These are phyloP conservation scores for Pelobates cultripes DNA, from an alignment of 2,797 vertebrate species.

Conservation along the genomic window DNA sequence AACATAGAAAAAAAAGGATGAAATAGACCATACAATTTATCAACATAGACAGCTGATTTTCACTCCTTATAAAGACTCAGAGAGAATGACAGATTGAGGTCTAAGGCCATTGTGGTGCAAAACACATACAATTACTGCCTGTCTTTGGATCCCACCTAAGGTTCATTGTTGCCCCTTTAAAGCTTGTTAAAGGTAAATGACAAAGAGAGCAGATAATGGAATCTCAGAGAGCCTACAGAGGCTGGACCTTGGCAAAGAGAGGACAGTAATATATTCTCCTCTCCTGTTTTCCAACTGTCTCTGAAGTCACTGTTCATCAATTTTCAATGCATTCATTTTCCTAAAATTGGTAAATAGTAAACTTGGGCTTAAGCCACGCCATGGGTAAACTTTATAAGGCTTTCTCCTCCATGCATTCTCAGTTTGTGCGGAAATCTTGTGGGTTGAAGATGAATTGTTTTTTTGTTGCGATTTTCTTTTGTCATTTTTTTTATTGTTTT, in stretches of 20 bases:
- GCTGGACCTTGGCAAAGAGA: neutral
- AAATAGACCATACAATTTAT: conserved; percentile 52
- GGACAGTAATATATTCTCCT: neutral
- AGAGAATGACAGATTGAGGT: conserved; percentile 58
- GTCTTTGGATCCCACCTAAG: conserved; percentile 24
- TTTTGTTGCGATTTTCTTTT: no score
- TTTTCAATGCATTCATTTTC: conserved; percentile 28
- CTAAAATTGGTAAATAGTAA: conserved; percentile 16
- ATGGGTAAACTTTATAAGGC: neutral
- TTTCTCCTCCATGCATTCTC: no score
- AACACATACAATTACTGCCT: conserved; percentile 59
- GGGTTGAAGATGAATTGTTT: no score
- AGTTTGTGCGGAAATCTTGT: no score
- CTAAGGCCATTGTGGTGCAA: conserved; percentile 52
- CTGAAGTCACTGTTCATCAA: neutral
- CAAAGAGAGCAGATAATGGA: conserved; percentile 12
- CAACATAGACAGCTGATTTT: conserved; percentile 52
- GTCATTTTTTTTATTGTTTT: no score
- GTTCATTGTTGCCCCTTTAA: conserved; percentile 42
- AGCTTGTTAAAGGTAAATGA: conserved; percentile 51
- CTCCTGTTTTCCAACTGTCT: neutral
- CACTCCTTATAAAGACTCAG: conserved; percentile 37
- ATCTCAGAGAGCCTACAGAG: conserved; percentile 20
- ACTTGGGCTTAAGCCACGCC: neutral
- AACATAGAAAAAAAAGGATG: conserved; percentile 46